A percentile compares a stretch with the other conserved stretches of the same genome.
These are phyloP conservation scores for Acrocera orbiculus DNA, from an alignment of 2,888 invertebrate genomes.

Conservation along the genomic window DNA sequence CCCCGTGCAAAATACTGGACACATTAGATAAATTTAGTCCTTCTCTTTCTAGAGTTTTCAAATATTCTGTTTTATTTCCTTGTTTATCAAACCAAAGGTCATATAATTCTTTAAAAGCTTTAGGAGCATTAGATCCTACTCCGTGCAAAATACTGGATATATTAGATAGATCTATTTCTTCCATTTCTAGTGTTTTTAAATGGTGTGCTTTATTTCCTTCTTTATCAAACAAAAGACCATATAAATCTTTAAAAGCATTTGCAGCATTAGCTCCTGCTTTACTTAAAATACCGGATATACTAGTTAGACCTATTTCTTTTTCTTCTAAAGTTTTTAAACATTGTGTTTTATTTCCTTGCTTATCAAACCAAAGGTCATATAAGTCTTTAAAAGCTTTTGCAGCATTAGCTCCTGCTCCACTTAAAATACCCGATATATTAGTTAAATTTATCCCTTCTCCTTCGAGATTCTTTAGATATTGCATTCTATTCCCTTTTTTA, in stretches of 20 bases:
- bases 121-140: conserved; percentile 8
- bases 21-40: conserved; percentile 1
- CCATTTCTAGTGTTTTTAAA: conserved; percentile 10
- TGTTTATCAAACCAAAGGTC: neutral
- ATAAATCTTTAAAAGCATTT: conserved; percentile 17
- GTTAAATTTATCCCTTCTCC: conserved; percentile 13
- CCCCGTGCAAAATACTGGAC: neutral
- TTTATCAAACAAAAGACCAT: conserved; percentile 15
- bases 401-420: conserved; percentile 10
- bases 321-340: conserved; percentile 1
- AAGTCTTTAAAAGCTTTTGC: conserved; percentile 3
- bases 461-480: conserved; percentile 11
- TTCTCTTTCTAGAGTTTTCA: conserved; percentile 4
- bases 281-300: conserved; percentile 1
- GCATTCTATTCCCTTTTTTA: conserved; percentile 10
- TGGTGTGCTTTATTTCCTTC: neutral
- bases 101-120: conserved; percentile 4
- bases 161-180: conserved; percentile 13
- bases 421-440: conserved; percentile 15
- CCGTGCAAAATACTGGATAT: conserved; percentile 15
- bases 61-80: conserved; percentile 3
- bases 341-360: conserved; percentile 2
- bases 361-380: conserved; percentile 1
- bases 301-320: neutral
- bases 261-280: conserved; percentile 9